Base-by-base conservation (phyloP, 2,113 vertebrate genomes). In the Ceyx cyanopectus region DNA sequence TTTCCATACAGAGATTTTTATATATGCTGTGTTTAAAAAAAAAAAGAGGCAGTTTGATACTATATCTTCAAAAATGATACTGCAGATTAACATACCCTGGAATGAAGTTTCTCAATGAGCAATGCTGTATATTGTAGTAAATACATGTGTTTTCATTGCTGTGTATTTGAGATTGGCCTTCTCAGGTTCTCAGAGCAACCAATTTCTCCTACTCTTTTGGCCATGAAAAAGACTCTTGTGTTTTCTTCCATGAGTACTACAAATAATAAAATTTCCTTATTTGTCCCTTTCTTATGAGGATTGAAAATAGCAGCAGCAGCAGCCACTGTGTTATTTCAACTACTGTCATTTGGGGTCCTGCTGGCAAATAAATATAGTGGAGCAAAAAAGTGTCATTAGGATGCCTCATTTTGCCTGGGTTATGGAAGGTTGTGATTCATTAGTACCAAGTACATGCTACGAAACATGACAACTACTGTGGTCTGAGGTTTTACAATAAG, bases 331-430 rank as follows among this genome's bases (percentile, higher is more conserved):
- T 61, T 48, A 18, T 3, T 24, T 53, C 81, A 78, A 53, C 51
- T 56, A 29, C 68, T 81, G 69, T 66, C 41, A 12, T 62, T 86
- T 94, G 92, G 85, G 83, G 88, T 75, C 93, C 88, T 81, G 92
- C 85, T 95, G 94, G 62, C 48, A 92, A 77, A 88, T 81, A 92
- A 87, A 93, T 88, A 74, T 13, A n/a, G 73, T 37, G 73, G 57
- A 72, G 77, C 73, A 93, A 81, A 92, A 86, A 92, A 37, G 27
- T 89, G 70, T 85, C 73, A 7, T 89, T 90, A n/a, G 23, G 2
- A 8, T 26, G 87, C 32, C 69, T 87, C 45, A 18, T 79, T 90
- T 84, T 5, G 17, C 83, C 58, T 37, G 41, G 70, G 62, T 58
- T 10, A 6, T 50, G 70, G 24, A 69, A 53, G 48, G 53, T 80